Evolutionary conservation across 2,888 invertebrate species (phyloP).

Genomic region (Latrodectus elegans): DNA sequence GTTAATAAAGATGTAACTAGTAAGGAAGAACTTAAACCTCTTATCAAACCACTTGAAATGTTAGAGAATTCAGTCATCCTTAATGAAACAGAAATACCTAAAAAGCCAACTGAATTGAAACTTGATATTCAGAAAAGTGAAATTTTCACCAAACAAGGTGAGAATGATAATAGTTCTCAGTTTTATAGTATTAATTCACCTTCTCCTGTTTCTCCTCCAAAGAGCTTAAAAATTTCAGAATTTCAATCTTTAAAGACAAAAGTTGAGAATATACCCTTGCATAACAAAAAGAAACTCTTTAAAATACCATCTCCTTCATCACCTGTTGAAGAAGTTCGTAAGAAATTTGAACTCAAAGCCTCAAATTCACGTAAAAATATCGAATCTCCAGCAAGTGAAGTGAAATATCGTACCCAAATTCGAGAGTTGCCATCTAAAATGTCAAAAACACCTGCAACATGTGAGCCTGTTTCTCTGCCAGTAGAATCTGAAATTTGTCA

Average conservation of each 20-base stretch:
- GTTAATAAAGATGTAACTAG: not conserved
- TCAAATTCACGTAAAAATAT: conserved; percentile 26
- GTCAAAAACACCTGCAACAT: conserved; percentile 26
- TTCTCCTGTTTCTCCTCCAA: conserved; percentile 64
- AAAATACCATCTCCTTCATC: conserved; percentile 62
- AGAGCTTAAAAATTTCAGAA: conserved; percentile 56
- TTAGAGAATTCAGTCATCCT: not conserved
- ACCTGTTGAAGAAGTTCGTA: conserved; percentile 66
- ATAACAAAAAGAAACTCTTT: conserved; percentile 55
- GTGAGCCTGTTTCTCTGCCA: not conserved
- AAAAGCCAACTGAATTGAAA: not conserved
- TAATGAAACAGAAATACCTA: not conserved
- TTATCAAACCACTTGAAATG: not conserved
- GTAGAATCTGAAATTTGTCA: not conserved
- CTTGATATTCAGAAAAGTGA: not conserved
- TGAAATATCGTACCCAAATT: conserved; percentile 8
- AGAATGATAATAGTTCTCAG: conserved; percentile 21
- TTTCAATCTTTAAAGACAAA: conserved; percentile 60
- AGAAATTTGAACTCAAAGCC: conserved; percentile 61
- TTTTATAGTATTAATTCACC: conserved; percentile 62
- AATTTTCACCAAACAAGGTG: not conserved
- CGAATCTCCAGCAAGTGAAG: conserved; percentile 30
- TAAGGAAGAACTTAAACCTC: not conserved
- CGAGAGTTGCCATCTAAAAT: conserved; percentile 34
- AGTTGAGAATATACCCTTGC: conserved; percentile 53